Evolutionary conservation across 2,888 invertebrate species (phyloP), one percentile per base, ranked within the genome.

Genomic region (Oligia strigilis): DNA sequence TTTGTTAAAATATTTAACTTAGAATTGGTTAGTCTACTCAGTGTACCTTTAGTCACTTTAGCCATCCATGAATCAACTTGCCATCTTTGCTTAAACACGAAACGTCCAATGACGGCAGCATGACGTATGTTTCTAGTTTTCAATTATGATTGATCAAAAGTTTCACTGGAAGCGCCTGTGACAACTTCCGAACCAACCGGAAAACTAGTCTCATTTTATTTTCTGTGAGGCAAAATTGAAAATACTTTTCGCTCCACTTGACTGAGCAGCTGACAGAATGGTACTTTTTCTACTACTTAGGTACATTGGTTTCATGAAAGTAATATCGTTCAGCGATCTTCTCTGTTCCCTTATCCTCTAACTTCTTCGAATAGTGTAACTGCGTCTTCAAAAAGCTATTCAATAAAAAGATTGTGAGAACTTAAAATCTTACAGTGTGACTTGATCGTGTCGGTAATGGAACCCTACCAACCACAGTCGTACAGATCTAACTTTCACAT

Each of bases 401-500:
- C 75, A 78, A 83, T 84, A 84, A 84, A 84, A 90, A 85, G 71
- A 90, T 89, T 84, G 90, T 89, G 83, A 81, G 83, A 90, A 87
- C 71, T 82, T 82, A 87, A 87, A 89, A 88, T 89, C 89, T 84
- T 88, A 81, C 81, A 90, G 92, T 94, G 94, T 94, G 92, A 88
- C 88, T 91, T 89, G 91, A 90, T 88, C 88, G 85, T 82, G 87
- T 90, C 85, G 81, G 88, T 91, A 93, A 93, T 93, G 91, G 91
- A 82, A 83, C 73, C 55, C 52, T 62, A 43, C 62, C 80, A 82
- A 84, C 86, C 82, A 67, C 77, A 88, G 85, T 86, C 87, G 52
- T 40, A 84, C 29, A 64, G 83, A 72, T 72, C 43, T 78, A 86
- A 75, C 76, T 73, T 65, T 2, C 66, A 58, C 29, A 49, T 11